Base-by-base conservation (phyloP, 2,888 invertebrate genomes). In the Mythimna vitellina region DNA sequence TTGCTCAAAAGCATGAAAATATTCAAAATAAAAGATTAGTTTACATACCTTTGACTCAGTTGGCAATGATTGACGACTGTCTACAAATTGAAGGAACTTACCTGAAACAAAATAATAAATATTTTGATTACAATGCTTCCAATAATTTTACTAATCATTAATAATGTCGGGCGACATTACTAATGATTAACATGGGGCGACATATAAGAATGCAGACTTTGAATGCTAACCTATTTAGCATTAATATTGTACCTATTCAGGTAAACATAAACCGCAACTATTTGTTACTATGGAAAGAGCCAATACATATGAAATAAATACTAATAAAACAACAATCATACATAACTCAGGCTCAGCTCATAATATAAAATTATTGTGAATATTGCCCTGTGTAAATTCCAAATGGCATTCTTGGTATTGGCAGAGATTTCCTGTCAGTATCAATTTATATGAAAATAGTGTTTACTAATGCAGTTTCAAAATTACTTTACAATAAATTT, bases 351-450 rank as follows among this genome's bases (percentile, higher is more conserved):
- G 25, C 9, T 53, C 3, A 56, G 60, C 67, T 20, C 17, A 35
- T 46, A 38, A 25, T 56, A 68, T 60, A 53, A 65, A 54, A 78
- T 60, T 72, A 72, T 32, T 60, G 29, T 51, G 57, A 68, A 54
- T 84, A 65, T 75, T 84, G 70, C 78, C 72, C 76, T 75, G 57
- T 65, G 82, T 80, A 78, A 82, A 76, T 76, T 73, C 83, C 86
- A 71, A 56, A 58, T 0, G n/a, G 5, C 63, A 70, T 76, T 81
- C 66, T 49, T 54, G 76, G 65, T 73, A 83, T 54, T 63, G 14
- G n/a, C 14, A 49, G 67, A 62, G 32, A 65, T 74, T 72, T 70
- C 73, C 71, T 81, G 35, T 53, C 22, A 64, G 57, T 67, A n/a
- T 68, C 22, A 54, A 62, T 57, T 49, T 63, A 60, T 65, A 76